Conservation (phyloP, 2,888 invertebrate genomes). For the Bombylius major region DNA sequence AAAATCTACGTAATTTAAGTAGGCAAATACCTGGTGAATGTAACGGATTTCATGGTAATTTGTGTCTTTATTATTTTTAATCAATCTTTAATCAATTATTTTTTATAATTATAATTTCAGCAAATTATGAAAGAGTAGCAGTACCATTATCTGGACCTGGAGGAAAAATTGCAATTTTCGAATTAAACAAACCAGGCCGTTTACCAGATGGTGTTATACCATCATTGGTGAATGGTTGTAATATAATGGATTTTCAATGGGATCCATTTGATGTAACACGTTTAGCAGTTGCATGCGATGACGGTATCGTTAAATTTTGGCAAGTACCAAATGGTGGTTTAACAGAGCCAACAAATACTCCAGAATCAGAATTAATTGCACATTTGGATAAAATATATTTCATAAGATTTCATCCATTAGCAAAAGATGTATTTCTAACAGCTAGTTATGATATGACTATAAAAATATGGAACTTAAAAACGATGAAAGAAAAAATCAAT, state of each 20-base stretch:
- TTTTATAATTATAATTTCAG: conserved; percentile 35
- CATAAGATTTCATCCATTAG: conserved; percentile 81
- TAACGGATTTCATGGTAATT: conserved; percentile 76
- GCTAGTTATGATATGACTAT: conserved; percentile 85
- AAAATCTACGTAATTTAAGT: conserved; percentile 81
- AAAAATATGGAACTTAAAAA: conserved; percentile 71
- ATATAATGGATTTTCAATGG: conserved; percentile 87
- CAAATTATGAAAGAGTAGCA: conserved; percentile 75
- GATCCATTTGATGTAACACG: conserved; percentile 77
- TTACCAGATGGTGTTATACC: conserved; percentile 70
- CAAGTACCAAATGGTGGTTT: conserved; percentile 56
- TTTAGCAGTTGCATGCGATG: conserved; percentile 81
- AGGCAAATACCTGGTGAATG: conserved; percentile 88
- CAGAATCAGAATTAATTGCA: conserved; percentile 55
- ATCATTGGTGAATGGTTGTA: conserved; percentile 79
- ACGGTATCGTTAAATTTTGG: conserved; percentile 74
- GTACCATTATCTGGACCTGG: conserved; percentile 84
- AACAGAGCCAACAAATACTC: conserved; percentile 66
- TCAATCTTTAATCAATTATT: neutral
- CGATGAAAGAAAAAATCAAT: conserved; percentile 49
- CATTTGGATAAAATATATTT: conserved; percentile 87
- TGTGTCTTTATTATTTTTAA: neutral
- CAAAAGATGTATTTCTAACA: conserved; percentile 71
- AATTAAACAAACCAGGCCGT: conserved; percentile 63
- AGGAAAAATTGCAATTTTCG: conserved; percentile 77